Conservation (phyloP, 1,140 invertebrate species). For the Trachelipus rathkii region DNA sequence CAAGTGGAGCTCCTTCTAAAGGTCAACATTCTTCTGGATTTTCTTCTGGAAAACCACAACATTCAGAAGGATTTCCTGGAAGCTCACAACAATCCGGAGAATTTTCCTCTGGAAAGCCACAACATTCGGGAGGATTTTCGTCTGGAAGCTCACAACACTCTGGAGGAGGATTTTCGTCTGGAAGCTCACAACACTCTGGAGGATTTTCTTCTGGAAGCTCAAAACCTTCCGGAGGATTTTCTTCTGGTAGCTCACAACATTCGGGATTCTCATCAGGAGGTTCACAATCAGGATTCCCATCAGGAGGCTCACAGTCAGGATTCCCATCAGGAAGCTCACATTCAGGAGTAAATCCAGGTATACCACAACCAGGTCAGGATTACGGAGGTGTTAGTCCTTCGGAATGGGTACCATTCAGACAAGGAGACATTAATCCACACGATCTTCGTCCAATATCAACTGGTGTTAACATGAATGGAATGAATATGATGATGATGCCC, state of each 20-base stretch:
- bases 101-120: no score
- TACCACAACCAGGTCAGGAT: neutral
- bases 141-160: neutral
- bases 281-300: neutral
- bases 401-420: neutral
- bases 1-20: no score
- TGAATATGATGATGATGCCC: constrained; percentile 18
- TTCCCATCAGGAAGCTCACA: neutral
- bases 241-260: neutral
- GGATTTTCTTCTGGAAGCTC: neutral
- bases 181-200: neutral
- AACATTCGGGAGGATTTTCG: no score
- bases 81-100: no score
- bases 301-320: neutral
- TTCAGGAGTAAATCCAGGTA: neutral
- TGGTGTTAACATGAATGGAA: constrained; percentile 1
- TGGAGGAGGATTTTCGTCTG: neutral
- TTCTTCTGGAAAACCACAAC: no score
- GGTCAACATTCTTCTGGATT: no score
- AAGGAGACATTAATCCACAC: neutral
- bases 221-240: neutral
- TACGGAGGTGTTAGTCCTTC: neutral
- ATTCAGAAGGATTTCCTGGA: no score
- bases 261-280: neutral
- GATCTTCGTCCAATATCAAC: neutral